Evolutionary conservation across 1,140 invertebrate species (phyloP), one percentile per base, ranked within the genome.

Genomic region (Daktulosphaira vitifoliae): DNA sequence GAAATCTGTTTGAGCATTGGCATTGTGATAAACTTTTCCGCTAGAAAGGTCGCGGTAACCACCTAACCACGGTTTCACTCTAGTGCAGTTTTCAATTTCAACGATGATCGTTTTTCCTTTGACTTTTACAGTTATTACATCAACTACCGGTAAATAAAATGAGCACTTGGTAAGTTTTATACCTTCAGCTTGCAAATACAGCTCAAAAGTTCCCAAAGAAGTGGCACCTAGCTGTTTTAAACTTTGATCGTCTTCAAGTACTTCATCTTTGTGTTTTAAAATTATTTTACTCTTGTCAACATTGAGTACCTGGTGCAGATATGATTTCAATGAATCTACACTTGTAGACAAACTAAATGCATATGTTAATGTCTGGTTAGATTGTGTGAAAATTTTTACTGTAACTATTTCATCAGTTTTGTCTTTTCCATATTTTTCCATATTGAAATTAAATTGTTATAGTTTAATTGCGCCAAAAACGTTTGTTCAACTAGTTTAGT

Each of bases 81-180:
- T 6, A 7, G 33, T 6, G 39, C 66, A 56, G 8, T 68, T 50
- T 50, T 70, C 68, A 20, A 70, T 70, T 65, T 70, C 69, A 7
- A 70, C 69, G 15, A 68, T 51, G 2, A 69, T 18, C 53, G 50
- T 51, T 25, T 16, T 22, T 8, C 67, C 53, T 13, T 52, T 52
- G 26, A 11, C 48, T 2, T 65, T 29, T n/a, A 70, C 69, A 4
- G 64, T 70, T 11, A 70, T 70, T 2, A 70, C 67, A 37, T 70
- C 69, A 16, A 70, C 49, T 1, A 51, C 53, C 2, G 69, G 69
- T n/a, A 69, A 62, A 11, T 68, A 65, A 7, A n/a, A 20, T 53
- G 46, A 38, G n/a, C 29, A 6, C 16, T 29, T 2, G 3, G 42
- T 20, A 37, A 46, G 20, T 3, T 33, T 15, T 26, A 48, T 7